Percentiles rank a stretch among this genome's conserved stretches.
phyloP scores from a whole-genome alignment of 2,113 vertebrate genomes.

The Numenius arquata region DNA sequence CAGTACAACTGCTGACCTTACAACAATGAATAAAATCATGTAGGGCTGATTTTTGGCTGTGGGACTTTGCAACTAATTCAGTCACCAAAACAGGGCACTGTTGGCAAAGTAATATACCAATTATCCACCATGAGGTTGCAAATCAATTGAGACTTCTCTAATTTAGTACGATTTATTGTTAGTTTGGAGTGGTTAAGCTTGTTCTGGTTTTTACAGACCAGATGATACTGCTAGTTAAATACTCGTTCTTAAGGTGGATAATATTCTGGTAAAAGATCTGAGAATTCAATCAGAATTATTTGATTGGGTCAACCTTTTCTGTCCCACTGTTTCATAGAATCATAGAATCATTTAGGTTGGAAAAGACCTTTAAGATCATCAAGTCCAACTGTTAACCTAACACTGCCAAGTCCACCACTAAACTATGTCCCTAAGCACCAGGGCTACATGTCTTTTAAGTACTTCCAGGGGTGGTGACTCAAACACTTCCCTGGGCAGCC shows the following conservation, averaged over 20 bases:
- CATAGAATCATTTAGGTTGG: background rate
- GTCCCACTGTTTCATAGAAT: background rate
- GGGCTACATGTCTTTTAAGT: background rate
- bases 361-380: background rate
- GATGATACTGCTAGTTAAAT: background rate
- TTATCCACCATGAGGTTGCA: background rate
- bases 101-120: background rate
- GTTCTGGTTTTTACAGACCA: background rate
- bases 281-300: background rate
- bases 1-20: background rate
- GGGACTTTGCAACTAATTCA: background rate
- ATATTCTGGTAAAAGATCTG: background rate
- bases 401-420: too few species aligned
- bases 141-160: background rate
- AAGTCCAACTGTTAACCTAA: background rate
- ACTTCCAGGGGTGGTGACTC: background rate
- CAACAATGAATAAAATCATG: background rate
- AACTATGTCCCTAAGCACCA: background rate
- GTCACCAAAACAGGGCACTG: background rate
- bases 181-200: background rate
- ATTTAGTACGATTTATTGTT: background rate
- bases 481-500: background rate
- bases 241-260: background rate
- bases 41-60: background rate
- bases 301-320: background rate